A percentile compares a stretch with the other conserved stretches of the same genome.
Conservation (phyloP, 2,888 invertebrate genomes). For the Phortica magna region DNA sequence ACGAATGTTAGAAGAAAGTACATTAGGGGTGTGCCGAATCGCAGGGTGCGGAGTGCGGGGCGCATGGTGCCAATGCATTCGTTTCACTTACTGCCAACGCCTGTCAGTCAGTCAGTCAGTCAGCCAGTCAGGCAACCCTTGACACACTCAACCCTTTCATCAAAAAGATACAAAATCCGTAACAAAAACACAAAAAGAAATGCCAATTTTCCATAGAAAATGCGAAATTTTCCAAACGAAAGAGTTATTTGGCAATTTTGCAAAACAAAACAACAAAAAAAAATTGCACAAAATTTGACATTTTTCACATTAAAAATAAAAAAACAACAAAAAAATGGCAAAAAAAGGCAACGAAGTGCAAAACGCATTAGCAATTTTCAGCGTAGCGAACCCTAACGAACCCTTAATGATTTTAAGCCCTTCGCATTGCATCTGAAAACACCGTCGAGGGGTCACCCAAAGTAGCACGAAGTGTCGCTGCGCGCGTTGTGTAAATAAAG, state of each 20-base stretch:
- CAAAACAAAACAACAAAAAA: slow-evolving; percentile 40
- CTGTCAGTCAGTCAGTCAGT: not conserved
- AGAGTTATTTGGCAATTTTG: slow-evolving; percentile 56
- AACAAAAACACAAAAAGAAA: slow-evolving; percentile 33
- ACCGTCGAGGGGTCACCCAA: slow-evolving; percentile 56
- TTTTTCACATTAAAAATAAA: slow-evolving; percentile 58
- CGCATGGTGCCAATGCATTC: too few relatives aligned
- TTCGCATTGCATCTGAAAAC: too few relatives aligned
- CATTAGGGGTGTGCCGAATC: not conserved
- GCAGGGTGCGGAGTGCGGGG: too few relatives aligned
- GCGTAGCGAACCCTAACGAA: slow-evolving; percentile 24
- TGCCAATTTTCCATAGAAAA: slow-evolving; percentile 60
- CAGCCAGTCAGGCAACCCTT: not conserved
- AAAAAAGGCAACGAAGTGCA: slow-evolving; percentile 36
- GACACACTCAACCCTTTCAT: slow-evolving; percentile 55
- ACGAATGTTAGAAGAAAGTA: not conserved
- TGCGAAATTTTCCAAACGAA: slow-evolving; percentile 65
- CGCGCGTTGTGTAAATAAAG: slow-evolving; percentile 66
- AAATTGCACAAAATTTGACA: slow-evolving; percentile 50
- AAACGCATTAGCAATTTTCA: slow-evolving; percentile 32
- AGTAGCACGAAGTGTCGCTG: slow-evolving; percentile 50
- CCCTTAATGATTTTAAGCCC: slow-evolving; percentile 29
- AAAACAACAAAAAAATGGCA: slow-evolving; percentile 33
- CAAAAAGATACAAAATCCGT: slow-evolving; percentile 37
- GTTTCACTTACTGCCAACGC: too few relatives aligned